These are phyloP conservation scores for Pollenia labialis DNA, from an alignment of 2,888 invertebrate genomes.

Conservation along the genomic window DNA sequence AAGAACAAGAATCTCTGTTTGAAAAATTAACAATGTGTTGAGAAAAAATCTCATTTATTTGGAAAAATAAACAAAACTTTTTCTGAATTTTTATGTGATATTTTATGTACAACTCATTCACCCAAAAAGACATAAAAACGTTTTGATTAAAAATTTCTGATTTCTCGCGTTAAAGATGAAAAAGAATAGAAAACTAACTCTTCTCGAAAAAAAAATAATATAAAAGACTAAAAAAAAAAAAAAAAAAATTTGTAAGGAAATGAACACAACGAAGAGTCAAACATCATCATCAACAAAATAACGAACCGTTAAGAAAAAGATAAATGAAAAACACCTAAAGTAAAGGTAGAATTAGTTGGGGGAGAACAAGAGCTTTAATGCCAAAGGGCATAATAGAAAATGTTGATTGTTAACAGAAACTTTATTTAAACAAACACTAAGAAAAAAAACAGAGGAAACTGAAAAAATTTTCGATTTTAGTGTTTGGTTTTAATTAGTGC, in stretches of 20 bases:
- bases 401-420: slow-evolving; percentile 56
- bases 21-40: background rate
- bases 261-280: slow-evolving; percentile 22
- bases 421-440: slow-evolving; percentile 47
- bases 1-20: slow-evolving; percentile 32
- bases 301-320: slow-evolving; percentile 8
- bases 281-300: slow-evolving; percentile 50
- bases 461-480: slow-evolving; percentile 62
- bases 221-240: slow-evolving; percentile 24
- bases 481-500: slow-evolving; percentile 72
- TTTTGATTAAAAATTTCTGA: slow-evolving; percentile 73
- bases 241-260: slow-evolving; percentile 17
- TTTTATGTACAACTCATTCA: background rate
- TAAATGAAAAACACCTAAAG: slow-evolving; percentile 36
- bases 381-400: slow-evolving; percentile 6
- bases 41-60: too few relatives aligned
- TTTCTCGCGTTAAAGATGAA: slow-evolving; percentile 62
- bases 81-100: too few relatives aligned
- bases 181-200: slow-evolving; percentile 11
- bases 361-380: background rate
- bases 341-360: background rate
- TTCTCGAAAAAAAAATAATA: slow-evolving; percentile 21
- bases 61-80: too few relatives aligned
- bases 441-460: slow-evolving; percentile 1
- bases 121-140: slow-evolving; percentile 28